phyloP scores from a whole-genome alignment of 1,140 invertebrate species.

The Rhizoglyphus robini region DNA sequence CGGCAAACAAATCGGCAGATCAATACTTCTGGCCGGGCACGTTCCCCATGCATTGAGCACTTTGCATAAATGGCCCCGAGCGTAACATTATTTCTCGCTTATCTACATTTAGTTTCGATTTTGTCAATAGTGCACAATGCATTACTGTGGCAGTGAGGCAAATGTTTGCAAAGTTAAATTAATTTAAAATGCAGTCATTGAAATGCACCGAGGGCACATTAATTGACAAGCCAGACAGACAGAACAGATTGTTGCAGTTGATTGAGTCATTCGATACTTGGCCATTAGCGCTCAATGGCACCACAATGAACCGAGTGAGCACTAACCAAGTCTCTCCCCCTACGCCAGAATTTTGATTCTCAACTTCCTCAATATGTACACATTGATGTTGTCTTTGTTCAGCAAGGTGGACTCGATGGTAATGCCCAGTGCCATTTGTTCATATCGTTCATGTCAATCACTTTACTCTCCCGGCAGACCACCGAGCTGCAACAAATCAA shows the following conservation, averaged over 20 bases:
- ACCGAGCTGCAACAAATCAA: slow-evolving; percentile 27
- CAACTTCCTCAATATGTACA: slow-evolving; percentile 87
- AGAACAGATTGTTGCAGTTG: no score
- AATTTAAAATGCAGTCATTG: background rate
- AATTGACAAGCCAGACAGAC: background rate
- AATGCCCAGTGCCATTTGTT: background rate
- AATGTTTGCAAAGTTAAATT: background rate
- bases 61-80: background rate
- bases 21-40: no score
- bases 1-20: no score
- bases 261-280: no score
- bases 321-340: no score
- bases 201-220: background rate
- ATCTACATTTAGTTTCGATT: background rate
- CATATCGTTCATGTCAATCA: background rate
- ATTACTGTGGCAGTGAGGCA: no score
- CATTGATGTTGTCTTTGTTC: slow-evolving; percentile 86
- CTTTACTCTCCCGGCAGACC: slow-evolving; percentile 29
- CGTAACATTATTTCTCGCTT: background rate
- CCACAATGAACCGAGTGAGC: no score
- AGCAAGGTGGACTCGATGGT: slow-evolving; percentile 70
- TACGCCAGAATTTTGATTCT: slow-evolving; percentile 85
- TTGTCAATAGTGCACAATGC: background rate
- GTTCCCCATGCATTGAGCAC: no score
- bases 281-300: no score